Evolutionary conservation across 1,140 invertebrate genomes (phyloP).

Genomic region (Sminthurinus signatus): DNA sequence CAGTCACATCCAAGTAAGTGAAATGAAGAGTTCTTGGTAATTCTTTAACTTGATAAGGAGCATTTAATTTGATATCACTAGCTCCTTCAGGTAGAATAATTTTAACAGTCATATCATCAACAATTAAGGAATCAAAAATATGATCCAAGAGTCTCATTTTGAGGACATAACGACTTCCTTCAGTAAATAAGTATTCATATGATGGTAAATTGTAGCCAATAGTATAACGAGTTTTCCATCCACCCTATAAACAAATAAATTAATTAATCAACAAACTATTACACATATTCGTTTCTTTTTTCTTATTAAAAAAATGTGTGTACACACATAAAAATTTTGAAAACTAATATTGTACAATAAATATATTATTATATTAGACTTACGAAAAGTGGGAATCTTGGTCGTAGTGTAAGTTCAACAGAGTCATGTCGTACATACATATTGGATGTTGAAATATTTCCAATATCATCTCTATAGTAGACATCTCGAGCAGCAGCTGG

Average conservation of each 20-base stretch:
- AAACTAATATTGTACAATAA: no score
- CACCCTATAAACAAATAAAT: no score
- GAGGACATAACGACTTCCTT: constrained; percentile 66
- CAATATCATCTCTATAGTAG: constrained; percentile 95
- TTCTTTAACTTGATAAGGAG: constrained; percentile 74
- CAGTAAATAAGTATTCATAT: constrained; percentile 85
- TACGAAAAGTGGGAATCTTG: constrained; percentile 94
- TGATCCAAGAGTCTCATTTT: constrained; percentile 93
- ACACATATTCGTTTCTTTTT: no score
- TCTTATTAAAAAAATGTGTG: no score
- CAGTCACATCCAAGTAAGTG: constrained; percentile 93
- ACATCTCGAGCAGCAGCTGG: constrained; percentile 85
- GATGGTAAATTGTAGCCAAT: constrained; percentile 97
- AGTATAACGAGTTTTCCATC: constrained; percentile 96
- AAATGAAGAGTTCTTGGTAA: constrained; percentile 70
- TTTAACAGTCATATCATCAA: constrained; percentile 82
- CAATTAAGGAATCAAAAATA: constrained; percentile 91
- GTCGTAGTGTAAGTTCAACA: constrained; percentile 88
- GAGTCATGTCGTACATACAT: constrained; percentile 79
- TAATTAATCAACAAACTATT: no score
- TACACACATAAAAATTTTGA: no score
- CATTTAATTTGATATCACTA: constrained; percentile 68
- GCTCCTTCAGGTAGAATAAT: constrained; percentile 93
- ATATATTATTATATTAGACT: no score
- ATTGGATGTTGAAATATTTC: constrained; percentile 97